Evolutionary conservation across 2,113 vertebrate species (phyloP).

Genomic region (Petrocephalus microphthalmus): DNA sequence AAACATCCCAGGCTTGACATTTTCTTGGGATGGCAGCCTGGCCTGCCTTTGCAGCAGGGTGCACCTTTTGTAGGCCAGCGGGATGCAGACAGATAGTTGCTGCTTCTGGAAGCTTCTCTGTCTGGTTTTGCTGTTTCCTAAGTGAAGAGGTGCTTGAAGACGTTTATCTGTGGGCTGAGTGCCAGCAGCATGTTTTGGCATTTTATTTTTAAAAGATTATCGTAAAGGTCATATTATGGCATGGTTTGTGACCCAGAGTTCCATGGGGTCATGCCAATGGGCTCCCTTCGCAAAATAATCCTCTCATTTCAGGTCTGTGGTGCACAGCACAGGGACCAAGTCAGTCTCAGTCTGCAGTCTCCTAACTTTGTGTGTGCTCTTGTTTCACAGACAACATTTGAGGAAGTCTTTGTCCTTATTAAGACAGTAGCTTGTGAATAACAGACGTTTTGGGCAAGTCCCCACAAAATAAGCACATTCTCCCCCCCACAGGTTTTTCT

Average conservation of each 20-base stretch:
- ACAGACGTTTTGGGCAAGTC: neutral
- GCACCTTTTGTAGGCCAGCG: constrained; percentile 6
- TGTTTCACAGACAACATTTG: neutral
- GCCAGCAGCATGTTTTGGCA: neutral
- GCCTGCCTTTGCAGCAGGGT: neutral
- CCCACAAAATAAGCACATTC: neutral
- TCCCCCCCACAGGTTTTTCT: neutral
- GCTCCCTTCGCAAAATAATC: neutral
- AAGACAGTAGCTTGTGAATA: neutral
- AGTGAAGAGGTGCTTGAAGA: neutral
- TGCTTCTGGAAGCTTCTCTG: neutral
- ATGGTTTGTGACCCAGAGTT: neutral
- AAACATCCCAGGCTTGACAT: neutral
- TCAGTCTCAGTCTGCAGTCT: neutral
- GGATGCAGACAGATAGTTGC: constrained; percentile 8
- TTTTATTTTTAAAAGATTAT: neutral
- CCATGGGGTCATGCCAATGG: neutral
- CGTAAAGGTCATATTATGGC: neutral
- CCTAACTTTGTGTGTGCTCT: neutral
- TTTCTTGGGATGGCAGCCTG: neutral
- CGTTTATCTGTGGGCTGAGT: neutral
- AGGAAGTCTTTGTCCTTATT: neutral
- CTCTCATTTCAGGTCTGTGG: neutral
- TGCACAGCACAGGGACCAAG: neutral
- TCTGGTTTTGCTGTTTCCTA: neutral